Evolutionary conservation across 2,888 invertebrate genomes (phyloP), one percentile per base, ranked within the genome.

Genomic region (Ptilodon capucinus): DNA sequence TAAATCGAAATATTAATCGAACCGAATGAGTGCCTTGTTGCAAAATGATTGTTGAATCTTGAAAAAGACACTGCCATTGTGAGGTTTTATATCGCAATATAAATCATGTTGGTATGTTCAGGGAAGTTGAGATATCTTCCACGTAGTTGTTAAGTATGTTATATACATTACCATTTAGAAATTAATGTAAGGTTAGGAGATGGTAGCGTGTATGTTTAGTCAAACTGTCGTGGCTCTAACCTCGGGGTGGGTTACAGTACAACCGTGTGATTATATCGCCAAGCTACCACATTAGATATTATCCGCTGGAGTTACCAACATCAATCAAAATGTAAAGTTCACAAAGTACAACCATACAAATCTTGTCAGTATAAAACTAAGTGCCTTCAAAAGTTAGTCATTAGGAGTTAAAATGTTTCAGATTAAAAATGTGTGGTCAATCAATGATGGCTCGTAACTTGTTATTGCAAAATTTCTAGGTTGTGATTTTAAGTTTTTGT

Each of bases 371-470:
- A 76, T 79, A 80, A 76, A 86, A 83, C 82, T 86, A 89, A 90
- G 91, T 91, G 91, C 90, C 91, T 90, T 91, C 71, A 64, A 83
- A 82, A 75, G 69, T 86, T 91, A 91, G 91, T 91, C 91, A 90
- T 88, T 91, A 91, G 90, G 74, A 66, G 79, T 85, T 86, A 83
- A 84, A 84, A 81, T 76, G 66, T 80, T 74, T 72, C 79, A 72
- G 71, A 68, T 71, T 57, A 59, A 62, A 68, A 70, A 62, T 54
- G 64, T 71, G 74, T 55, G 60, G 71, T 73, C 59, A 60, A 71
- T 67, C 65, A 49, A 66, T 58, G 57, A 61, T 58, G 41, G 64
- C 56, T 57, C 53, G 57, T 60, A 59, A 66, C 64, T 71, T 71
- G 64, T 76, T 73, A 67, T 72, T 73, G 68, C 74, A 67, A 76